Percentiles rank a stretch among this genome's conserved stretches.
These are phyloP conservation scores for Chaetodon auriga DNA, from an alignment of 2,113 vertebrate species.

Conservation along the genomic window DNA sequence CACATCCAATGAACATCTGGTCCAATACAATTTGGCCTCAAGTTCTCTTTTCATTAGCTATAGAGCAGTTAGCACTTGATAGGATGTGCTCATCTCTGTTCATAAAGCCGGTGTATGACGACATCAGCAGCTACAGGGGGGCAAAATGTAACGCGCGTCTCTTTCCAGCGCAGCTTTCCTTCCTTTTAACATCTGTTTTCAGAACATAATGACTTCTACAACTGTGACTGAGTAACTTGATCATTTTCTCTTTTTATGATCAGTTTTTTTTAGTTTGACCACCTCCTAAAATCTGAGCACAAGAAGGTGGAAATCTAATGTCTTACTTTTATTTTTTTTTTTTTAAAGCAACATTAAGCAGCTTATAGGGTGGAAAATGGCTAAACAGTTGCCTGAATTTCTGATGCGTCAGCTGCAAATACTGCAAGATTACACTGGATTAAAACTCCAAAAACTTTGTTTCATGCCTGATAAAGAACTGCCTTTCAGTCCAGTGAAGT, in stretches of 20 bases:
- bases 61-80: slow-evolving; percentile 77
- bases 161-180: neutral
- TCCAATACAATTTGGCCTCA: slow-evolving; percentile 78
- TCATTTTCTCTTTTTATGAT: neutral
- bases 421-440: too few relatives aligned
- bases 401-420: too few relatives aligned
- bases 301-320: neutral
- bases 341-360: neutral
- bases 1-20: slow-evolving; percentile 66
- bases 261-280: slow-evolving; percentile 1
- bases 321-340: neutral
- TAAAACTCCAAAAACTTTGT: too few relatives aligned
- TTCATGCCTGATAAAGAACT: neutral
- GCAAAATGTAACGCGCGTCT: slow-evolving; percentile 18
- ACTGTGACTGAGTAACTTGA: neutral
- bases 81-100: slow-evolving; percentile 75
- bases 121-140: slow-evolving; percentile 36
- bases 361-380: neutral
- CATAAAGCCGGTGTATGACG: slow-evolving; percentile 60
- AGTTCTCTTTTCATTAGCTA: slow-evolving; percentile 76
- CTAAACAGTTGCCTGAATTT: neutral
- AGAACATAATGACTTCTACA: neutral
- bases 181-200: neutral
- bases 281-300: neutral
- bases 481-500: neutral